These are phyloP conservation scores for Psilopogon haemacephalus DNA, from an alignment of 2,113 vertebrate species.

Conservation along the genomic window DNA sequence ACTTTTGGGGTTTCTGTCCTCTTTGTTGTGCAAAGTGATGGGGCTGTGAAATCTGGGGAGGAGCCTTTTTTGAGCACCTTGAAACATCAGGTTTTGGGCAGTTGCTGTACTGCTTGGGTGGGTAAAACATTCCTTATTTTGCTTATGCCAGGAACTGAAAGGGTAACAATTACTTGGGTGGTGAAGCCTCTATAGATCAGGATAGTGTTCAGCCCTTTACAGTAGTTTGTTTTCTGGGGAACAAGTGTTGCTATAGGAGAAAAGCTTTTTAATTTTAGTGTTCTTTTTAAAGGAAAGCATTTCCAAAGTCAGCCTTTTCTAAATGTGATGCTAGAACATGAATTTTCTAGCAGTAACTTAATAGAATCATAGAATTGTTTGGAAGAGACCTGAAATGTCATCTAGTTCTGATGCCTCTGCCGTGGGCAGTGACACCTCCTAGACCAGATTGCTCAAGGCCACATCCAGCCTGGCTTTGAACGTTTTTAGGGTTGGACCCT, in stretches of 20 bases:
- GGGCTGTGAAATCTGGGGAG: background rate
- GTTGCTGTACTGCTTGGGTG: background rate
- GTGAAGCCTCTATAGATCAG: background rate
- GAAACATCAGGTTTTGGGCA: background rate
- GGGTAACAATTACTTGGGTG: background rate
- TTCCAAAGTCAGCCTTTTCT: background rate
- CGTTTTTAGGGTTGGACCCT: too few species aligned
- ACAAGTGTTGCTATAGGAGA: background rate
- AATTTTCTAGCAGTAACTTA: background rate
- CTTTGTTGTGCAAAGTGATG: background rate
- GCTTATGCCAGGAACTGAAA: background rate
- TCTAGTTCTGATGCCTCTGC: too few species aligned
- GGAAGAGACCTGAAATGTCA: too few species aligned
- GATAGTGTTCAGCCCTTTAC: background rate
- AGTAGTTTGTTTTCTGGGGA: background rate
- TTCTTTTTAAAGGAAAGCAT: background rate
- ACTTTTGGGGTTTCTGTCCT: background rate
- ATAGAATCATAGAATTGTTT: background rate
- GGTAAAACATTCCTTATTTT: background rate
- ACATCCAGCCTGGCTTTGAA: too few species aligned
- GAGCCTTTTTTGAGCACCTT: background rate
- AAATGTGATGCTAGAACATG: background rate
- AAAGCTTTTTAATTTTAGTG: background rate
- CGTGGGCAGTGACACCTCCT: too few species aligned
- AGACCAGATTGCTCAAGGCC: too few species aligned